Conservation (phyloP, 2,888 invertebrate genomes). For the Petrophora chlorosata region DNA sequence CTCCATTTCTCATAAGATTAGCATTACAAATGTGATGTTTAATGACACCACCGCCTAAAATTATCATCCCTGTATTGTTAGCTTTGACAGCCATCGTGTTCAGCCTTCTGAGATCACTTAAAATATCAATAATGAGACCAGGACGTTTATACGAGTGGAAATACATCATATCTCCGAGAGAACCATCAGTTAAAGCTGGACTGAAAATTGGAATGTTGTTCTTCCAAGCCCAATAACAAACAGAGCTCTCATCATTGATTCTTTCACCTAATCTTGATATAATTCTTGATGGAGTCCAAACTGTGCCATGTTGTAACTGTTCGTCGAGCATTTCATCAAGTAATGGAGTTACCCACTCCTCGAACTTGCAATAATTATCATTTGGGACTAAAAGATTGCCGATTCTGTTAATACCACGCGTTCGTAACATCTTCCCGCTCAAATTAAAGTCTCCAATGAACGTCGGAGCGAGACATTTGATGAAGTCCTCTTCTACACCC, state of each 20-base stretch:
- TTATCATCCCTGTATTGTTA: conserved; percentile 96
- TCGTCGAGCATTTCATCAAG: conserved; percentile 95
- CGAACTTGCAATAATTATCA: conserved; percentile 98
- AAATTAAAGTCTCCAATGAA: conserved; percentile 95
- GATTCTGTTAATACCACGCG: conserved; percentile 94
- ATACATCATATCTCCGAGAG: conserved; percentile 99
- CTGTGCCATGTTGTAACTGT: conserved; percentile 87
- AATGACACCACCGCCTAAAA: conserved; percentile 97
- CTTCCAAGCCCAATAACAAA: conserved; percentile 98
- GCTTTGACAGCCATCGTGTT: conserved; percentile 98
- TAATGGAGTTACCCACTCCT: conserved; percentile 98
- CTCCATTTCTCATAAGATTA: conserved; percentile 99
- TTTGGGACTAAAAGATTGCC: conserved; percentile 97
- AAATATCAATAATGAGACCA: conserved; percentile 95
- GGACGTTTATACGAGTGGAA: conserved; percentile 97
- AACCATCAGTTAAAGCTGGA: conserved; percentile 99
- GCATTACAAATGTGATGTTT: conserved; percentile 99
- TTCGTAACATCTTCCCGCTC: conserved; percentile 90
- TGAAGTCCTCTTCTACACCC: conserved; percentile 99
- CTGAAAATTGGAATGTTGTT: conserved; percentile 99
- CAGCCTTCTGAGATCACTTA: conserved; percentile 94
- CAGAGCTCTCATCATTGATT: conserved; percentile 95
- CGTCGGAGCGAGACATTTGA: conserved; percentile 98
- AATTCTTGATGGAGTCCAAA: conserved; percentile 92
- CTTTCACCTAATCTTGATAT: conserved; percentile 91